Evolutionary conservation across 2,797 vertebrate species (phyloP).

Genomic region (Acrossocheilus wenchowensis): DNA sequence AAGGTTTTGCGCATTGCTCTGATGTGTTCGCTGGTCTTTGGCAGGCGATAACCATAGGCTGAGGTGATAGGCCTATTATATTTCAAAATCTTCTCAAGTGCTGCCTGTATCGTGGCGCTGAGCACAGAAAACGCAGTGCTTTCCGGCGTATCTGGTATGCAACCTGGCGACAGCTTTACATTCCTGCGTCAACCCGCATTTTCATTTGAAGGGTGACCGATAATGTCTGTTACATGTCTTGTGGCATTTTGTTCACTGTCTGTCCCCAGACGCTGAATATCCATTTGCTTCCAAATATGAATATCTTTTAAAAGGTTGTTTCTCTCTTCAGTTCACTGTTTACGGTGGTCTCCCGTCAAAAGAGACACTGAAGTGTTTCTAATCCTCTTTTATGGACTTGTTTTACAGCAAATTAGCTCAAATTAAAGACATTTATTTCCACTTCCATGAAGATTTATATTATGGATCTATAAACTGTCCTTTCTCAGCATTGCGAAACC

Average conservation of each 20-base stretch:
- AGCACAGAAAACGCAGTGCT: not conserved
- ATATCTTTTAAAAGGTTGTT: not conserved
- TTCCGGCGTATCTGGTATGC: slow-evolving; percentile 20
- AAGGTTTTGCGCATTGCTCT: not conserved
- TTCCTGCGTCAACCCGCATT: slow-evolving; percentile 6
- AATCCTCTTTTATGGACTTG: not conserved
- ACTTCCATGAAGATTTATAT: not conserved
- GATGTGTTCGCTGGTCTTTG: not conserved
- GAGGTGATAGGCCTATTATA: slow-evolving; percentile 3
- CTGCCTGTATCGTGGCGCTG: slow-evolving; percentile 4
- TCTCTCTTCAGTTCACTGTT: not conserved
- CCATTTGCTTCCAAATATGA: not conserved
- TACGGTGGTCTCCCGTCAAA: not conserved
- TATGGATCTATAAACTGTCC: not conserved
- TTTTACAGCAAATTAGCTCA: not conserved
- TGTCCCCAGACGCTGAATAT: slow-evolving; percentile 1
- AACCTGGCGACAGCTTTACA: slow-evolving; percentile 28
- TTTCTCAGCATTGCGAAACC: not conserved
- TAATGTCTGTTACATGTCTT: slow-evolving; percentile 6
- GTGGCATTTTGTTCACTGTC: not conserved
- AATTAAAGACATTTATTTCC: not conserved
- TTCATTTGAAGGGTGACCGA: slow-evolving; percentile 14
- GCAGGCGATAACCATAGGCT: not conserved
- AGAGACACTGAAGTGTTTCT: not conserved
- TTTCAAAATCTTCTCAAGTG: slow-evolving; percentile 35